Base-by-base conservation (phyloP, 2,888 invertebrate genomes). In the Folsomia manolachei region DNA sequence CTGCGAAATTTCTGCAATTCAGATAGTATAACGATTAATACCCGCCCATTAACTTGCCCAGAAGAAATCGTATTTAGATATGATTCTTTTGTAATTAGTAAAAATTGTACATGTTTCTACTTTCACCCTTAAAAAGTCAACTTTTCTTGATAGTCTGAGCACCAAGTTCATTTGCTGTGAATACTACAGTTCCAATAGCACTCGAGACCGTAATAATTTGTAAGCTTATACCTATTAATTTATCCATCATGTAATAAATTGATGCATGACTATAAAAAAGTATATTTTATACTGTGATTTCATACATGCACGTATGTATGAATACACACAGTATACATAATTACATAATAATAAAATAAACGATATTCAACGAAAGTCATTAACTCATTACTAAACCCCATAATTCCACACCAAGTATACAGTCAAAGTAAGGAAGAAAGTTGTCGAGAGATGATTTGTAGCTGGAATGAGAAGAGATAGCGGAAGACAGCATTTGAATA, bases 391-490 rank as follows among this genome's bases (percentile, higher is more conserved):
- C 39, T 9, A 39, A 14, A 39, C 14, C 7, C 39, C 14, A 39
- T 39, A 39, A 4, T 39, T 39, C 39, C 39, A 39, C 39, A 39
- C 14, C 14, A 39, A 39, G 39, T 39, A 39, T 14, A 14, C 39
- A 39, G 39, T 39, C 39, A 39, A 14, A 14, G 39, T 39, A n/a
- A n/a, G n/a, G 39, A 39, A 39, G 39, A 14, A 39, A 39, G 39
- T 14, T 14, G 39, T 9, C 39, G 39, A 39, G 39, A 39, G 39
- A 14, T 39, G n/a, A n/a, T n/a, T n/a, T n/a, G n/a, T n/a, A n/a
- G 51, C 7, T 56, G 56, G 56, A 56, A 56, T 56, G 56, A 56
- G 56, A n/a, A n/a, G n/a, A 56, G 56, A 56, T 14, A 56, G 21
- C 18, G 56, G 56, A 56, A 56, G 56, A 56, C 56, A 56, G n/a